phyloP scores from a whole-genome alignment of 2,797 vertebrate genomes.

The Galago senegalensis region DNA sequence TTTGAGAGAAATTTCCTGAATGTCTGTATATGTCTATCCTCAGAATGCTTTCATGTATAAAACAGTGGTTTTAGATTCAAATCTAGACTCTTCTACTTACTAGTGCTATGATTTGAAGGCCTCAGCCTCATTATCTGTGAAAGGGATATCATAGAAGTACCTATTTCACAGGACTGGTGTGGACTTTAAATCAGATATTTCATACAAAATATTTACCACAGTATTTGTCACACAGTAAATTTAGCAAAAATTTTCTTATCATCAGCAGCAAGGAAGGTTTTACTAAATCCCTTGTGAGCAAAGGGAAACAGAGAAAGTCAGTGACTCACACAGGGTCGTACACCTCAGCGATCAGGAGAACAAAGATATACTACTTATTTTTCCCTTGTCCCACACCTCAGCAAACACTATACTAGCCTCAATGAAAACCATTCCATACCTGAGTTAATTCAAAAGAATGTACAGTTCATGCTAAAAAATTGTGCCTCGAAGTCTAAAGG shows the following conservation, averaged over 20 bases:
- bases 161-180: background rate
- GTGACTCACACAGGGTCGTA: background rate
- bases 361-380: background rate
- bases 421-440: background rate
- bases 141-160: background rate
- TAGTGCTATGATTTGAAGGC: background rate
- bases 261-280: background rate
- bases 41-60: slow-evolving; percentile 5
- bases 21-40: background rate
- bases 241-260: background rate
- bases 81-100: background rate
- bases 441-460: background rate
- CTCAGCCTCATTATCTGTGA: background rate
- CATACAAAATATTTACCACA: background rate
- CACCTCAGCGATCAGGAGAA: background rate
- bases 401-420: background rate
- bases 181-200: background rate
- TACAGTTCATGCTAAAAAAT: background rate
- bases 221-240: background rate
- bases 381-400: background rate
- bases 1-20: background rate
- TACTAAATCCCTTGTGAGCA: background rate
- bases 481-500: background rate
- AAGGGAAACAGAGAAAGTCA: background rate
- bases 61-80: background rate